A percentile compares a stretch with the other conserved stretches of the same genome.
These are phyloP conservation scores for Serrognathus titanus DNA, from an alignment of 2,888 invertebrate genomes.

Conservation along the genomic window DNA sequence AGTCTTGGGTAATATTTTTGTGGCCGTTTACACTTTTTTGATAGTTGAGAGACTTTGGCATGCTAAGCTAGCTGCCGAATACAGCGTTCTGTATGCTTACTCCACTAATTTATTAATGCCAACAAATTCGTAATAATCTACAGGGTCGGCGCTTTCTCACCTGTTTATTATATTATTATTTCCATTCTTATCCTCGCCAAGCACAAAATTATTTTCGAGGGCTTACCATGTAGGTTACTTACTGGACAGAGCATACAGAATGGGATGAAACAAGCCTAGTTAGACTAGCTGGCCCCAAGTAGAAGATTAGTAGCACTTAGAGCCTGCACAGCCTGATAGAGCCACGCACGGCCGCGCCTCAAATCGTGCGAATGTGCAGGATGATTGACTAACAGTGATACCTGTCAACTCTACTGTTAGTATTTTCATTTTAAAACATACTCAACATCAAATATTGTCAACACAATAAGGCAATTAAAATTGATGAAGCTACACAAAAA, in stretches of 20 bases:
- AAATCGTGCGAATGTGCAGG: conserved; percentile 39
- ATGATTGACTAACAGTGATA: conserved; percentile 26
- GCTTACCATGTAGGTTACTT: not conserved
- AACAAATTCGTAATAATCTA: too few species aligned
- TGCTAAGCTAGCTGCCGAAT: conserved; percentile 44
- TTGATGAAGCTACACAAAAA: too few species aligned
- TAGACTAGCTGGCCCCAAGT: conserved; percentile 39
- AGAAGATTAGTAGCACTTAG: conserved; percentile 39
- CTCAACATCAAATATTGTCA: too few species aligned
- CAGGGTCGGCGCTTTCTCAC: too few species aligned
- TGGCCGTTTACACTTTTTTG: conserved; percentile 26
- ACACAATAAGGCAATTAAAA: too few species aligned
- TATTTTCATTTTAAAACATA: too few species aligned
- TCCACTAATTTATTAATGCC: conserved; percentile 4
- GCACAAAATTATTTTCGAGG: not conserved
- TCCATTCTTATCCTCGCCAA: not conserved
- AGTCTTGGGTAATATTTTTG: conserved; percentile 38
- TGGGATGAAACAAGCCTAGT: conserved; percentile 41
- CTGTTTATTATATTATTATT: not conserved
- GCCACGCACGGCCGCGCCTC: conserved; percentile 47
- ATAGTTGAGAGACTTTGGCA: conserved; percentile 39
- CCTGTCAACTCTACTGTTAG: not conserved
- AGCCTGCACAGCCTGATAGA: conserved; percentile 50
- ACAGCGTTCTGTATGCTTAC: conserved; percentile 44
- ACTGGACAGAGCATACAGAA: conserved; percentile 44